phyloP scores from a whole-genome alignment of 2,113 vertebrate genomes.

The Bos javanicus region DNA sequence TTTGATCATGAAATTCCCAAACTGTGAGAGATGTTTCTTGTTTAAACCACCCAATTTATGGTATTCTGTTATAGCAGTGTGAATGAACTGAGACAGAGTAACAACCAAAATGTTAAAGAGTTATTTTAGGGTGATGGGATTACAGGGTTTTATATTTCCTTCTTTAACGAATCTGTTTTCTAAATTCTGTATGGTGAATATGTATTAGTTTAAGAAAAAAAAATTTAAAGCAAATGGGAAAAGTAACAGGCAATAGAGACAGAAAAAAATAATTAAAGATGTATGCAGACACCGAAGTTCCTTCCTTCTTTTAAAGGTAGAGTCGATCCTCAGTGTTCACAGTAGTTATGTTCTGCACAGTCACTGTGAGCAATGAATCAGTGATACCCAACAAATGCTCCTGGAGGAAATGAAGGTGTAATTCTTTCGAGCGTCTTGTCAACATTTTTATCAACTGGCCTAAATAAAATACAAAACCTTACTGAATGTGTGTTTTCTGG shows the following conservation, averaged over 20 bases:
- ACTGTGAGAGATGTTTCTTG: background rate
- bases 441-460: background rate
- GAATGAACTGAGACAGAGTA: background rate
- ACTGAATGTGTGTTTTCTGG: background rate
- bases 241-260: background rate
- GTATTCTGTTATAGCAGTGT: background rate
- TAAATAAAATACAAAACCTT: background rate
- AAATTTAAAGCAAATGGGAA: background rate
- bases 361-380: background rate
- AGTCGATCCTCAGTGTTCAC: background rate
- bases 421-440: background rate
- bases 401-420: background rate
- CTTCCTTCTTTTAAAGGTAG: background rate
- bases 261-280: background rate
- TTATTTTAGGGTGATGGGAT: background rate
- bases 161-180: background rate
- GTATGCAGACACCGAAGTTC: background rate
- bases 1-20: background rate
- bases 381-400: background rate
- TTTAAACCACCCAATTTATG: background rate
- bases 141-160: background rate
- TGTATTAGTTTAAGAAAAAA: background rate
- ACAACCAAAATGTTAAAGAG: background rate
- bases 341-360: background rate
- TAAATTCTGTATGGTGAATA: background rate